A percentile compares a stretch with the other conserved stretches of the same genome.
These are phyloP conservation scores for Molossus alvarezi DNA, from an alignment of 2,797 vertebrate species.

Conservation along the genomic window DNA sequence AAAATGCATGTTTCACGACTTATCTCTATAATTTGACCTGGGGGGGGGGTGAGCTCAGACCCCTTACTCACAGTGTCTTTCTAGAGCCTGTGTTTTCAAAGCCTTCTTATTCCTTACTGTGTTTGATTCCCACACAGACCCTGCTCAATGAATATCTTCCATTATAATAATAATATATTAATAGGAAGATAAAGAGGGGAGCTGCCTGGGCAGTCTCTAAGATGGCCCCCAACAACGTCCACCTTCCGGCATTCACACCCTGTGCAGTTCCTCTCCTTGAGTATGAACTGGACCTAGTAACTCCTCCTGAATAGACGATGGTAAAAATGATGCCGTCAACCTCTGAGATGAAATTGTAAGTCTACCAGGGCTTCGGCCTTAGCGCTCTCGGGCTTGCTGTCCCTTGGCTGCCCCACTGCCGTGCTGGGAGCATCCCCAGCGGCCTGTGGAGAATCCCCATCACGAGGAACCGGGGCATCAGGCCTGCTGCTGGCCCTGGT, in stretches of 20 bases:
- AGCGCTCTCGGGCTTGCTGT: neutral
- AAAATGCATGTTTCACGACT: neutral
- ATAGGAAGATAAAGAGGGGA: neutral
- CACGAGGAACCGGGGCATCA: neutral
- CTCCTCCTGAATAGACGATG: neutral
- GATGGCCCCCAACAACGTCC: neutral
- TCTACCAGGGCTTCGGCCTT: neutral
- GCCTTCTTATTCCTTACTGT: neutral
- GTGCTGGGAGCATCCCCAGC: neutral
- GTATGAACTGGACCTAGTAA: neutral
- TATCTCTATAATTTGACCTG: neutral
- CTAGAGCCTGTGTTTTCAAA: neutral
- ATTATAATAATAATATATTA: neutral
- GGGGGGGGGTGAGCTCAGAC: neutral
- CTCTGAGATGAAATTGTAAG: neutral
- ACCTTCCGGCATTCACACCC: neutral
- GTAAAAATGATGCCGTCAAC: neutral
- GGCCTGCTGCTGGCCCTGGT: rapidly evolving
- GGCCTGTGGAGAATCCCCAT: neutral
- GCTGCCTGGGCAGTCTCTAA: neutral
- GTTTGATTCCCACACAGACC: neutral
- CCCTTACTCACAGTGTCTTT: neutral
- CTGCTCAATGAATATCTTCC: neutral
- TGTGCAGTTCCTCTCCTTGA: neutral
- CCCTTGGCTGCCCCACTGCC: neutral